These are phyloP conservation scores for Xylocopa sonorina DNA, from an alignment of 1,140 invertebrate genomes.

Conservation along the genomic window DNA sequence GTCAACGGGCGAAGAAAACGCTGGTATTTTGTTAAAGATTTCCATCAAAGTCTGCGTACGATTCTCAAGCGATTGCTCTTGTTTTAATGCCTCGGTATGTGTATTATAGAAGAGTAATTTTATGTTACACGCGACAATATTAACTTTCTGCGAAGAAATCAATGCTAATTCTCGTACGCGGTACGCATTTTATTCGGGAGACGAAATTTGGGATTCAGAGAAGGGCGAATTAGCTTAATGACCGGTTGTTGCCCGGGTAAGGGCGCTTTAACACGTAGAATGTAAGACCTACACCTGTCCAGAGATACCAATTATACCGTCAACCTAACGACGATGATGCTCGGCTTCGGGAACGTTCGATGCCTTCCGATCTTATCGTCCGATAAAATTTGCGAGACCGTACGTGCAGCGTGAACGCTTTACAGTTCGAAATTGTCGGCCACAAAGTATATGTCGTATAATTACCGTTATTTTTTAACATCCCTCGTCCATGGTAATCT, in stretches of 20 bases:
- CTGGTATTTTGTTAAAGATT: too few species aligned
- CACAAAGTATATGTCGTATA: conserved; percentile 20
- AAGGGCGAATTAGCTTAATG: not conserved
- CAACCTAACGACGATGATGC: conserved; percentile 5
- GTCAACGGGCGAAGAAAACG: too few species aligned
- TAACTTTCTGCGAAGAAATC: too few species aligned
- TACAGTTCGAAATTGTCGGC: conserved; percentile 4
- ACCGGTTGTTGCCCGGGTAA: not conserved
- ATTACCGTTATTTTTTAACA: conserved; percentile 8
- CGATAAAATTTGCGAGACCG: not conserved
- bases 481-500: not conserved
- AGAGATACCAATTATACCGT: conserved; percentile 26
- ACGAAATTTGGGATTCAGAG: not conserved
- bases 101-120: too few species aligned
- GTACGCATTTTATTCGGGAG: too few species aligned
- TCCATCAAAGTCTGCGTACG: too few species aligned
- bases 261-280: conserved; percentile 22
- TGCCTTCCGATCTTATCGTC: conserved; percentile 4
- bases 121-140: not conserved
- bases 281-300: conserved; percentile 19
- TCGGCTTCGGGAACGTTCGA: not conserved
- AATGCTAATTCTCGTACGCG: too few species aligned
- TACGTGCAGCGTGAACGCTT: not conserved
- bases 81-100: too few species aligned
- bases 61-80: too few species aligned